These are phyloP conservation scores for Eriosoma lanigerum DNA, from an alignment of 1,140 invertebrate species.

Conservation along the genomic window DNA sequence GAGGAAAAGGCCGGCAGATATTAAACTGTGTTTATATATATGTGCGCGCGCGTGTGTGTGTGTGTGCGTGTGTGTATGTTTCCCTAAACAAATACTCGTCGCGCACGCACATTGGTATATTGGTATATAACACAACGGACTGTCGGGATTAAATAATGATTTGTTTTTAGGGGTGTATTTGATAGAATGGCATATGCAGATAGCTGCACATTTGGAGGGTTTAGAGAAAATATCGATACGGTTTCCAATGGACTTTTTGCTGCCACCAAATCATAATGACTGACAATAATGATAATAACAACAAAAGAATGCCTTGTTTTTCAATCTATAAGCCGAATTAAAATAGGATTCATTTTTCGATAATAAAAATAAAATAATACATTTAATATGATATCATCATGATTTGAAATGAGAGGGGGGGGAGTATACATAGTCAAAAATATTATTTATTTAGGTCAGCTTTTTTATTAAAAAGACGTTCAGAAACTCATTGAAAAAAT, in stretches of 20 bases:
- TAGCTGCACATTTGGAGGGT: conserved; percentile 42
- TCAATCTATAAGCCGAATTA: no score
- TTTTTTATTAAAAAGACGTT: not conserved
- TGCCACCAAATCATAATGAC: not conserved
- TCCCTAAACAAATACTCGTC: not conserved
- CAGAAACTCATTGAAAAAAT: not conserved
- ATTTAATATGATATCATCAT: no score
- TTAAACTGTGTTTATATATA: conserved; percentile 29
- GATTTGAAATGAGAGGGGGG: no score
- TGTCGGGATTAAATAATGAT: conserved; percentile 47
- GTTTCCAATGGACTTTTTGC: conserved; percentile 24
- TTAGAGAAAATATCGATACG: conserved; percentile 2
- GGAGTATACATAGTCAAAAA: no score
- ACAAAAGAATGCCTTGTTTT: not conserved
- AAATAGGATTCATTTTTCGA: not conserved
- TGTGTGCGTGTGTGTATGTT: not conserved
- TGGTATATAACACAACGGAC: conserved; percentile 33
- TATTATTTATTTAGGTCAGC: conserved; percentile 1
- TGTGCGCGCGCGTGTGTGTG: no score
- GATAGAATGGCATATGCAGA: conserved; percentile 30
- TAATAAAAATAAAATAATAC: not conserved
- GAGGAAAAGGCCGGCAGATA: conserved; percentile 30
- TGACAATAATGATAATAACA: conserved; percentile 1
- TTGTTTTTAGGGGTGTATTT: conserved; percentile 39
- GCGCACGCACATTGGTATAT: not conserved